Percentiles rank a stretch among this genome's conserved stretches.
Evolutionary conservation across 2,888 invertebrate genomes (phyloP).

Genomic region (Microplitis manilae): DNA sequence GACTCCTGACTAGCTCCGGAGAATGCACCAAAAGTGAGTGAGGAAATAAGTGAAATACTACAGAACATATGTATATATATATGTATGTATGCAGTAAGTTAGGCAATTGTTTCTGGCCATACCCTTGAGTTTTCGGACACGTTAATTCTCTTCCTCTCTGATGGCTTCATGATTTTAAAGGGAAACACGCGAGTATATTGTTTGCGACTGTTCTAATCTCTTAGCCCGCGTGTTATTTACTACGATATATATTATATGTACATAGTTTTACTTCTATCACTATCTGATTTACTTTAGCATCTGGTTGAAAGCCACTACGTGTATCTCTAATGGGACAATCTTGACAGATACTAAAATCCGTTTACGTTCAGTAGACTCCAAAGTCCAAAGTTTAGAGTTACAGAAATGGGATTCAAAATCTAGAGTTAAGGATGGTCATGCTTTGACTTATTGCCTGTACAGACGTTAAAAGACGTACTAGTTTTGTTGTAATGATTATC

Average conservation of each 20-base stretch:
- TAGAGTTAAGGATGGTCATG: background rate
- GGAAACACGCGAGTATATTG: background rate
- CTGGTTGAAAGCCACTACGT: constrained; percentile 62
- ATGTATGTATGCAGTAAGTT: background rate
- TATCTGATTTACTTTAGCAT: constrained; percentile 31
- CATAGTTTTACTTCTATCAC: background rate
- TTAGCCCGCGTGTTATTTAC: no score
- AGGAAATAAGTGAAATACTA: no score
- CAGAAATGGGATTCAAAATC: background rate
- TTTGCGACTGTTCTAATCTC: background rate
- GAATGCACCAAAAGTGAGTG: no score
- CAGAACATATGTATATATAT: no score
- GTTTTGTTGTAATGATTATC: no score
- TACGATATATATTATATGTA: background rate
- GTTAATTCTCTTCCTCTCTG: background rate
- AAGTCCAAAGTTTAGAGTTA: background rate
- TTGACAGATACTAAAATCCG: constrained; percentile 51
- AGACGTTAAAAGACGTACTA: background rate
- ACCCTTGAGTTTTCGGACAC: constrained; percentile 9
- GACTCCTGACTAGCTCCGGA: background rate
- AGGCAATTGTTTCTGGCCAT: constrained; percentile 13
- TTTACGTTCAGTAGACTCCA: constrained; percentile 11
- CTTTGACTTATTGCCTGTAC: background rate
- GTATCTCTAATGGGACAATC: constrained; percentile 62
- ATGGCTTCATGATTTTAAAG: constrained; percentile 1